Base-by-base conservation (phyloP, 2,797 vertebrate genomes). In the Pangasius sanitwongsei region DNA sequence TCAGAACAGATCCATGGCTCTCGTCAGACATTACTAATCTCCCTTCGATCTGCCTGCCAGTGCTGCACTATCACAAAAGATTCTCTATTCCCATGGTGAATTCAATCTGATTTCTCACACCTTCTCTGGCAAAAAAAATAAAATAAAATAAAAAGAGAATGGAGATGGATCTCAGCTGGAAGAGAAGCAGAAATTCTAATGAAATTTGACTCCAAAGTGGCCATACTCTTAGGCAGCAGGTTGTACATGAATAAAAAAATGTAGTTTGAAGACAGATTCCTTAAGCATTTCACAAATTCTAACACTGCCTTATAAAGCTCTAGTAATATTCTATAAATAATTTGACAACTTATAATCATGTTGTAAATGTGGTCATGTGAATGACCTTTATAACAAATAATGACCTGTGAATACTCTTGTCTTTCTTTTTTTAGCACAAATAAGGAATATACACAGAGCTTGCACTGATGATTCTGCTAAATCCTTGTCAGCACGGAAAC, bases 21-120 rank as follows among this genome's bases (percentile, higher is more conserved):
- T 88, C 74, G 59, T 83, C 92, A 86, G 57, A 44, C 89, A 89
- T 89, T 55, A 90, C 91, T 87, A 87, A 86, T 91, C 87, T 91
- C 28, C 50, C 90, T 94, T 95, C 94, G 92, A 94, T 94, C 92
- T 92, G 53, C 81, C 87, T 85, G 28, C 70, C 63, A 74, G 86
- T 81, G 89, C 83, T 92, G 86, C 74, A 28, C 91, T 89, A 91
- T 91, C 90, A 91, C 90, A 89, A 90, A 82, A 91, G 89, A 93
- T 50, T 72, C 83, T 89, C 88, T 90, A 86, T 48, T 86, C 90
- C 90, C 83, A 90, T 50, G 61, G 31, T 63, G 85, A 88, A 91
- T 94, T 92, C 94, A 87, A 93, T 93, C 90, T 91, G 8, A 74
- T 70, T 89, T 87, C 88, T 86, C 88, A 89, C 86, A 88, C 85